phyloP scores from a whole-genome alignment of 92 coral and sea anemone species.

The Umimayanthus chanpuru region DNA sequence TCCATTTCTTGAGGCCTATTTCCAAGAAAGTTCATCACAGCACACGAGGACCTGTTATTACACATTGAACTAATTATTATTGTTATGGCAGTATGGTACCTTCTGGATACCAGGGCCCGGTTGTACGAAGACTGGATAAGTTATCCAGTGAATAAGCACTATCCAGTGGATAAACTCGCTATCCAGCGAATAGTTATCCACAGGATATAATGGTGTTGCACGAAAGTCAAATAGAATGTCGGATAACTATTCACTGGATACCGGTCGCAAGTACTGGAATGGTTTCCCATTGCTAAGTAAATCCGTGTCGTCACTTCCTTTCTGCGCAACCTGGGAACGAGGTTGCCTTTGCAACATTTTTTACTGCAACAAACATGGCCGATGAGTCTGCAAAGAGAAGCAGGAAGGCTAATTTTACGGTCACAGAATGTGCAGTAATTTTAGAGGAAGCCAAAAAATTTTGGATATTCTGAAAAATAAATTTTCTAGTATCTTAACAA shows the following conservation, averaged over 20 bases:
- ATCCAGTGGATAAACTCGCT: no score
- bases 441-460: not conserved
- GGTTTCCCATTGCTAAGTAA: no score
- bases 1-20: no score
- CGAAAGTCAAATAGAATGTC: slow-evolving; percentile 24
- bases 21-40: no score
- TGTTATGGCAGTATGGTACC: no score
- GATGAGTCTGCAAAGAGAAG: not conserved
- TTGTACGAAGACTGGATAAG: no score
- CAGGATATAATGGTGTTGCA: slow-evolving; percentile 57
- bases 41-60: no score
- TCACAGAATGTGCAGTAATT: not conserved
- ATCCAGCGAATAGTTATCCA: slow-evolving; percentile 45
- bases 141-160: no score
- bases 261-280: not conserved
- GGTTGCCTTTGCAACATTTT: not conserved
- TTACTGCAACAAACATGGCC: not conserved
- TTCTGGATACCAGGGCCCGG: no score
- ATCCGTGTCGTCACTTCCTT: no score
- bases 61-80: no score
- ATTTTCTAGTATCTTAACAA: not conserved
- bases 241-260: not conserved
- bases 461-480: not conserved
- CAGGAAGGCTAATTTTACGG: not conserved
- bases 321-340: not conserved